Conservation (phyloP, 1,140 invertebrate genomes). For the Doryteuthis pealeii region DNA sequence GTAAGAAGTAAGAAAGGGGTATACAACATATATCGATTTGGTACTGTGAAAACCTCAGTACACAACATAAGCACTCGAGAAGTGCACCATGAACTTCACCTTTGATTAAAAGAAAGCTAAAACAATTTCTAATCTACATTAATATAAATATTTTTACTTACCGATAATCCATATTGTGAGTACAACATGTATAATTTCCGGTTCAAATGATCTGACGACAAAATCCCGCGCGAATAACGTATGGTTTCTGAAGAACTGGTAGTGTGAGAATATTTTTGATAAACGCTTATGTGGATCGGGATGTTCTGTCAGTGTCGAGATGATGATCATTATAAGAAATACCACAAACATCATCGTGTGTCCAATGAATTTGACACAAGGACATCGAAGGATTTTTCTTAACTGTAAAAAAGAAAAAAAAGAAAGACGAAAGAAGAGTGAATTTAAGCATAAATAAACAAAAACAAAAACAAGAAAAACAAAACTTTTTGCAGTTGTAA, state of each 20-base stretch:
- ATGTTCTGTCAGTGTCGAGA: constrained; percentile 42
- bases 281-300: constrained; percentile 27
- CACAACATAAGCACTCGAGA: no score
- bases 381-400: constrained; percentile 45
- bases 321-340: constrained; percentile 67
- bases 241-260: constrained; percentile 13
- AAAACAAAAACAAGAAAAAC: no score
- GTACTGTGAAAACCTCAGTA: no score
- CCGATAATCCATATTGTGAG: constrained; percentile 48
- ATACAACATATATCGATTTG: no score
- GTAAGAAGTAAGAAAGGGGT: no score
- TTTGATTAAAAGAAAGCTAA: no score
- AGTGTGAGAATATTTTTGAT: constrained; percentile 5
- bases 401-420: constrained; percentile 37
- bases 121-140: no score
- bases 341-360: constrained; percentile 67
- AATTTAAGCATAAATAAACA: no score
- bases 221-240: constrained; percentile 27
- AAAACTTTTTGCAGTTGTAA: no score
- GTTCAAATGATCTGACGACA: constrained; percentile 38
- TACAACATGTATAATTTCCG: constrained; percentile 43
- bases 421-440: background rate
- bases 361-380: constrained; percentile 57
- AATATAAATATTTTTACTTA: constrained; percentile 20
- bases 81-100: no score